A percentile compares a stretch with the other conserved stretches of the same genome.
phyloP scores from a whole-genome alignment of 2,797 vertebrate genomes.

The Serranus cabrilla region DNA sequence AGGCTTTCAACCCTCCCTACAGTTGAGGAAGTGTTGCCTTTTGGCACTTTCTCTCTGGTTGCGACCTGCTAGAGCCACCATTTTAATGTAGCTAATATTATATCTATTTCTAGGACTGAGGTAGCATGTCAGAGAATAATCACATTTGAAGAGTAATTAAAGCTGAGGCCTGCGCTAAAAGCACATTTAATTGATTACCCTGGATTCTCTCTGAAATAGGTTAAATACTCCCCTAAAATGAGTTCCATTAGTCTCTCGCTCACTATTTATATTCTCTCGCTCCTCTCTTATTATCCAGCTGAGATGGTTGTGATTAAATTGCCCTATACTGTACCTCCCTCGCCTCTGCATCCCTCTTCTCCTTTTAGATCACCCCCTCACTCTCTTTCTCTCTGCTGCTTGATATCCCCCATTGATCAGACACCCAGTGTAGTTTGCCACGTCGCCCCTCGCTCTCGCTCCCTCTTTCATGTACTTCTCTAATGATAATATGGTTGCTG shows the following conservation, averaged over 20 bases:
- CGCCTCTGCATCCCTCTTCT: constrained; percentile 46
- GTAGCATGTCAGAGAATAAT: constrained; percentile 76
- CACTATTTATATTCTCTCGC: constrained; percentile 77
- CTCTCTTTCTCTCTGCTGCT: constrained; percentile 40
- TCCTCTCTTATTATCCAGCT: constrained; percentile 76
- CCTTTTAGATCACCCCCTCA: constrained; percentile 37
- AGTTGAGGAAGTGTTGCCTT: too few relatives aligned
- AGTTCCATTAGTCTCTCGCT: constrained; percentile 80
- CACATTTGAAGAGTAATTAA: constrained; percentile 78
- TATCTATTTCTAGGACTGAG: constrained; percentile 68
- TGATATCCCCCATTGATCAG: constrained; percentile 65
- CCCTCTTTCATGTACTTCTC: constrained; percentile 41
- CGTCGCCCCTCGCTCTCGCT: neutral
- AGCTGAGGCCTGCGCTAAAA: constrained; percentile 67
- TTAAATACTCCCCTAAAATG: constrained; percentile 83
- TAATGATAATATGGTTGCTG: constrained; percentile 48
- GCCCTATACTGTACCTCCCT: constrained; percentile 56
- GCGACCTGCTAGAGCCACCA: constrained; percentile 1
- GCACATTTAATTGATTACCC: constrained; percentile 82
- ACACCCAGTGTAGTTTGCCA: constrained; percentile 28
- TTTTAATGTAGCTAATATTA: constrained; percentile 51
- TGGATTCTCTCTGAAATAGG: constrained; percentile 79
- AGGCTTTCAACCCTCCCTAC: neutral
- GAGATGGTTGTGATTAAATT: constrained; percentile 81
- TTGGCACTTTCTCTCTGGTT: constrained; percentile 1